These are phyloP conservation scores for Indicator maculatus DNA, from an alignment of 2,113 vertebrate genomes.

Conservation along the genomic window DNA sequence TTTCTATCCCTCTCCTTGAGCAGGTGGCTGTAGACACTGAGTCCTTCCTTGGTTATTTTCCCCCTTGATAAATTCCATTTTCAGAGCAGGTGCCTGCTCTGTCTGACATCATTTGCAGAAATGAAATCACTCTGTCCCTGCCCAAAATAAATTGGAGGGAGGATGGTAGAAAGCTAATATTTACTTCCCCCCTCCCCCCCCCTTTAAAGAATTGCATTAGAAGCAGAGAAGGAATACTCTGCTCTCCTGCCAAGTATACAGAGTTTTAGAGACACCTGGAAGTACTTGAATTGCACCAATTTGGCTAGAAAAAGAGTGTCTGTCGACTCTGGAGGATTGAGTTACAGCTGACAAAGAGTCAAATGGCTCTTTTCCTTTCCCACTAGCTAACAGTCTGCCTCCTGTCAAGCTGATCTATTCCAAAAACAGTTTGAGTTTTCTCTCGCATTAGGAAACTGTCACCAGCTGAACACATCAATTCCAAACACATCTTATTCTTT, in stretches of 20 bases:
- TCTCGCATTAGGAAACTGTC: neutral
- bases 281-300: neutral
- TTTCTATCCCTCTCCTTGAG: neutral
- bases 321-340: neutral
- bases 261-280: neutral
- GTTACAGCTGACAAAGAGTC: conserved; percentile 21
- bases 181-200: no score
- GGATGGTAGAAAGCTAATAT: neutral
- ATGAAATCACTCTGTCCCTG: neutral
- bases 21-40: neutral
- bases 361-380: neutral
- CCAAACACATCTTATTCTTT: neutral
- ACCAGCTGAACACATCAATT: neutral
- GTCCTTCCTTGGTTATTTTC: neutral
- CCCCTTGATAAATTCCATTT: neutral
- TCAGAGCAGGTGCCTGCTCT: neutral
- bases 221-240: neutral
- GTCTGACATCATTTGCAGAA: neutral
- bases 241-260: neutral
- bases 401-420: conserved; percentile 6
- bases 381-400: neutral
- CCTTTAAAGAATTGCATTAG: neutral
- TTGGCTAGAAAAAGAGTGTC: neutral
- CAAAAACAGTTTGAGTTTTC: neutral
- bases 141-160: neutral